These are phyloP conservation scores for Crenuchus spilurus DNA, from an alignment of 2,797 vertebrate genomes.

Conservation along the genomic window DNA sequence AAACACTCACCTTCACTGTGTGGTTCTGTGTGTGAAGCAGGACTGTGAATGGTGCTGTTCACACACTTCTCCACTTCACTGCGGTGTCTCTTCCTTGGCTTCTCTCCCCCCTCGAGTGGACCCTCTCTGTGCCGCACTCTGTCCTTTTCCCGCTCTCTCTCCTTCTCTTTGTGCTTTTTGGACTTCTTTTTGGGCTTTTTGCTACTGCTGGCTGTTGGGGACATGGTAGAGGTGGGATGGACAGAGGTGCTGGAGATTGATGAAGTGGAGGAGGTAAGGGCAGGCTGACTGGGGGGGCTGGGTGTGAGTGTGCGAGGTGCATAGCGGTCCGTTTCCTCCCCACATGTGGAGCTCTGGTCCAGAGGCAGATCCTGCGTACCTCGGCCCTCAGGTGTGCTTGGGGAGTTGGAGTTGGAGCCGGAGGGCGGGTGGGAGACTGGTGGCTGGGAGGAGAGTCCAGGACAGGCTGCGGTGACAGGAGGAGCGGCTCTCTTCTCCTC, in stretches of 20 bases:
- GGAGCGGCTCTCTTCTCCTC: conserved; percentile 66
- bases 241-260: conserved; percentile 60
- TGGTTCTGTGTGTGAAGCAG: conserved; percentile 17
- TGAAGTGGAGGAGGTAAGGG: conserved; percentile 67
- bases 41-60: conserved; percentile 32
- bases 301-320: conserved; percentile 48
- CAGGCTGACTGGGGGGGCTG: conserved; percentile 61
- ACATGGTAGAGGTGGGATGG: conserved; percentile 44
- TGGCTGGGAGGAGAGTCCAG: conserved; percentile 68
- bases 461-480: conserved; percentile 55
- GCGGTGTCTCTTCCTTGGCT: conserved; percentile 69
- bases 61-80: conserved; percentile 55
- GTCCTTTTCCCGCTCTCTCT: conserved; percentile 58
- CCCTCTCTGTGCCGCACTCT: conserved; percentile 45
- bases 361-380: conserved; percentile 87
- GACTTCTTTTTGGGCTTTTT: conserved; percentile 86
- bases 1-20: conserved; percentile 14
- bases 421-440: conserved; percentile 73
- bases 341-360: conserved; percentile 79
- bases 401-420: conserved; percentile 86
- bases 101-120: conserved; percentile 54
- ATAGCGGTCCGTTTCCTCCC: conserved; percentile 80
- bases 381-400: conserved; percentile 85
- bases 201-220: conserved; percentile 58
- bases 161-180: conserved; percentile 84